Evolutionary conservation across 2,113 vertebrate genomes (phyloP), one percentile per base, ranked within the genome.

Genomic region (Ameiurus melas): DNA sequence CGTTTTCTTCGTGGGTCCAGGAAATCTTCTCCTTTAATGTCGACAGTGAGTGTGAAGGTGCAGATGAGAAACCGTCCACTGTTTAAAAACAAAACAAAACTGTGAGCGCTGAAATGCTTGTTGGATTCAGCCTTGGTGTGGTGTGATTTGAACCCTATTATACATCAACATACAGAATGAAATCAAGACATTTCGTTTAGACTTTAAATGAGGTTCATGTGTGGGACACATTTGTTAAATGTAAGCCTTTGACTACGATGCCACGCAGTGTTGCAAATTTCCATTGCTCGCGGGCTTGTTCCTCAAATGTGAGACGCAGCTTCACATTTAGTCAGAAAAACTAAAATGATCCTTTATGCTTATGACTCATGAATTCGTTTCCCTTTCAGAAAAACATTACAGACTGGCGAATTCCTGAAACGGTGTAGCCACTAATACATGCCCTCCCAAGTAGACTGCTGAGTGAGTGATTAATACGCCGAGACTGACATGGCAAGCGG

Each of bases 301-400:
- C 53, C 30, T 58, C 30, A 53, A 53, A 17, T n/a, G 47, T 79
- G 47, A 79, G 13, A 1, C 0, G 3, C 10, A 47, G 10, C 39
- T 36, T 78, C 47, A 53, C n/a, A n/a, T 79, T 79, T n/a, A 17
- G 27, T n/a, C 47, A n/a, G 12, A 79, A 79, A 75, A 13, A 39
- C 77, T 53, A 55, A 79, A 79, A 17, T 53, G n/a, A 51, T 53
- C 47, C 16, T 79, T 79, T 53, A 17, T 79, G 47, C 47, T 79
- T 55, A 53, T 79, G 77, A 53, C 27, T 79, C 55, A 60, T 25
- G 20, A 66, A 66, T 66, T 51, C 82, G 66, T 66, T 53, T 84
- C 43, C 60, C 27, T 62, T 66, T 47, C 82, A 43, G n/a, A 30
- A 84, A 2, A 62, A 43, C 12, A 13, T n/a, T 53, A 47, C 10